phyloP scores from a whole-genome alignment of 2,888 invertebrate genomes.

The Andrena flavipes region DNA sequence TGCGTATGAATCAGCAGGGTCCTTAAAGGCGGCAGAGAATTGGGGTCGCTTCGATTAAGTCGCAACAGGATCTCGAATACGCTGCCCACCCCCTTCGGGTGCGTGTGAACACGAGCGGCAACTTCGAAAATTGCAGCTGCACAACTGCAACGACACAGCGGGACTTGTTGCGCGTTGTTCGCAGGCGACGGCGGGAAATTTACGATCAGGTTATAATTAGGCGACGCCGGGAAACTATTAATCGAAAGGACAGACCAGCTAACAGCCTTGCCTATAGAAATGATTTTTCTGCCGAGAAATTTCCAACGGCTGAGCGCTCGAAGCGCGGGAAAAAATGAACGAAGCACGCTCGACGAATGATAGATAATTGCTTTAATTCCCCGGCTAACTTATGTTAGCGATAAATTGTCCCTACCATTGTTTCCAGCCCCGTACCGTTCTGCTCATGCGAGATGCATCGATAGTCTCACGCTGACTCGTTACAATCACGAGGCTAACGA shows the following conservation, averaged over 20 bases:
- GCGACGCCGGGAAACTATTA: neutral
- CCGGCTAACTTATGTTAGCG: neutral
- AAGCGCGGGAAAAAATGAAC: neutral
- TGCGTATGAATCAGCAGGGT: conserved; percentile 42
- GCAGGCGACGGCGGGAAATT: neutral
- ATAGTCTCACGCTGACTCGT: conserved; percentile 28
- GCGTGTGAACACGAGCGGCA: neutral
- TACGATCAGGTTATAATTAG: neutral
- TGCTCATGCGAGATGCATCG: conserved; percentile 26
- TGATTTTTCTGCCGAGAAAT: too few species aligned
- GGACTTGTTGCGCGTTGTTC: conserved; percentile 37
- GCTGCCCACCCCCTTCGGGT: neutral
- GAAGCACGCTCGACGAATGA: neutral
- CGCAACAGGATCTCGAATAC: conserved; percentile 15
- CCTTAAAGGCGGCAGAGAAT: conserved; percentile 32
- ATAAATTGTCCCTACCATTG: conserved; percentile 16
- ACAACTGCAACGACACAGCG: neutral
- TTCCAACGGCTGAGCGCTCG: too few species aligned
- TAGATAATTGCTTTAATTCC: conserved; percentile 17
- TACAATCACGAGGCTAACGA: conserved; percentile 54
- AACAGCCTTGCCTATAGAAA: neutral
- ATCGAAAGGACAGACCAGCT: neutral
- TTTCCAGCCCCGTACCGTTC: conserved; percentile 1
- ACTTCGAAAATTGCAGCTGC: conserved; percentile 4
- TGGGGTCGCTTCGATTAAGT: conserved; percentile 37